Base-by-base conservation (phyloP, 2,113 vertebrate genomes). In the Lepisosteus oculatus region DNA sequence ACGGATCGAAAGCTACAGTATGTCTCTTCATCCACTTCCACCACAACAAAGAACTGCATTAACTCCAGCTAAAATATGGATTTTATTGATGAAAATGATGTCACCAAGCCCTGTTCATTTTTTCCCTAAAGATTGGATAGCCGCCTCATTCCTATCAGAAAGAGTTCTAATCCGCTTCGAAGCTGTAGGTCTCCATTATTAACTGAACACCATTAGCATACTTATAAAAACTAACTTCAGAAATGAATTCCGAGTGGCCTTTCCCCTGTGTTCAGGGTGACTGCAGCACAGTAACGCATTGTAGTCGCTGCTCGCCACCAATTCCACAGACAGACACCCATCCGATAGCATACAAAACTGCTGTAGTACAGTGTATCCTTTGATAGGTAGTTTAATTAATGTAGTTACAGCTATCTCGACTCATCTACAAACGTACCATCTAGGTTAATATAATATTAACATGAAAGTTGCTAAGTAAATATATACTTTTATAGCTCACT, bases 61-160 rank as follows among this genome's bases (percentile, higher is more conserved):
- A 87, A 85, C 84, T 83, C 83, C 75, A 82, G 63, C 78, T 87
- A 88, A 91, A 92, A 91, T 88, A 91, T 85, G 89, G 87, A 91
- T 92, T 87, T 89, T 85, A 87, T 89, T 90, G 91, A 68, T 76
- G 82, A 61, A 68, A 70, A 65, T 56, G 41, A 72, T 85, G 5
- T 86, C 87, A 86, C 2, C 66, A 65, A 65, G n/a, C 17, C 1
- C 63, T 76, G 84, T 80, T 68, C 72, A 75, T 65, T 68, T 51
- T 9, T 9, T 51, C 9, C 9, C 47, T 51, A 51, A 5, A 51
- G 9, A 51, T 1, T 51, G 14, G 42, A 70, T 14, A 61, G 61
- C 6, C 47, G 59, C 41, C 29, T 63, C 29, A 29, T 63, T 71
- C 17, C 15, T 59, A 62, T 62, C 43, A 6, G 59, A 17, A 47